Evolutionary conservation across 1,140 invertebrate species (phyloP).

Genomic region (Diachasmimorpha longicaudata): DNA sequence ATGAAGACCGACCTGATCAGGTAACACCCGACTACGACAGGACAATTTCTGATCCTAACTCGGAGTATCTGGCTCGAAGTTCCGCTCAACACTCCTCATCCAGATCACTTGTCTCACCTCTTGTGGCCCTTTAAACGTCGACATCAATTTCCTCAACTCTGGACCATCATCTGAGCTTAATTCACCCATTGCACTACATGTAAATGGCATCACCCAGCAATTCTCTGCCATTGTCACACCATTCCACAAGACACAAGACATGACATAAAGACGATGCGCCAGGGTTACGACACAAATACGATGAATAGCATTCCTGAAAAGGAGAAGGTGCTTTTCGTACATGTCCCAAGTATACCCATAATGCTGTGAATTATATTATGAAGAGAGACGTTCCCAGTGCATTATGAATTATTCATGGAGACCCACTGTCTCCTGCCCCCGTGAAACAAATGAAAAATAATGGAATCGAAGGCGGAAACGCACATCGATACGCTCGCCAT

Average conservation of each 20-base stretch:
- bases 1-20: no score
- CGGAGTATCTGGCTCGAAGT: no score
- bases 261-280: not conserved
- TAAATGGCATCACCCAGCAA: no score
- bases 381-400: not conserved
- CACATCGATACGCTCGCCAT: conserved; percentile 45
- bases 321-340: not conserved
- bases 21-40: no score
- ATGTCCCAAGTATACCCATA: conserved; percentile 16
- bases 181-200: no score
- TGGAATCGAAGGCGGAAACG: conserved; percentile 45
- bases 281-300: not conserved
- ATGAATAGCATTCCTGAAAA: not conserved
- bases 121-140: no score
- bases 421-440: conserved; percentile 12
- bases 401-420: conserved; percentile 51
- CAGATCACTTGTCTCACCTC: no score
- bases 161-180: no score
- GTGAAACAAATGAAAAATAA: conserved; percentile 55
- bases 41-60: no score
- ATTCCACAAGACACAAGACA: not conserved
- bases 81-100: no score
- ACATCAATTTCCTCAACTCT: no score
- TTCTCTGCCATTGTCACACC: not conserved
- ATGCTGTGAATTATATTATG: conserved; percentile 24